Conservation (phyloP, 2,113 vertebrate species). For the Bos indicus region DNA sequence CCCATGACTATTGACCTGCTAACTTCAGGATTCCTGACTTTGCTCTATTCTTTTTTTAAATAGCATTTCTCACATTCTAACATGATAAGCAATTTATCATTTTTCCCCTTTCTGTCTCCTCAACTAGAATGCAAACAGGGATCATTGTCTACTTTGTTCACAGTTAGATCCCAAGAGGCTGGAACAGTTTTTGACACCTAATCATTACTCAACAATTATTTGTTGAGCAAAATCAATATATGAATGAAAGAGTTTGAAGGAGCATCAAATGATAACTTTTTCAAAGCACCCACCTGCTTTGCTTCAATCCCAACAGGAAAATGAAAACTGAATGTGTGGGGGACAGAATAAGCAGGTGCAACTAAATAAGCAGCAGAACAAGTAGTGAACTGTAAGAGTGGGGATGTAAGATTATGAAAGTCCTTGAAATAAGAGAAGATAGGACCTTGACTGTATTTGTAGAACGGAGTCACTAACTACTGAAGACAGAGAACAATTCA, state of each 20-base stretch:
- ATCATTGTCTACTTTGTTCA: neutral
- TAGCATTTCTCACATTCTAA: neutral
- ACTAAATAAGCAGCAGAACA: neutral
- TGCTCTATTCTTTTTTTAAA: neutral
- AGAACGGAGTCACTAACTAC: neutral
- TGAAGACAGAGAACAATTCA: neutral
- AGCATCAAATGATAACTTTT: neutral
- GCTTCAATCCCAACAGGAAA: neutral
- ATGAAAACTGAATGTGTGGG: neutral
- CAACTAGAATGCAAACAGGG: neutral
- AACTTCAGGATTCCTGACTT: neutral
- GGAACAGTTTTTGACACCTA: neutral
- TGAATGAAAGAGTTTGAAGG: neutral
- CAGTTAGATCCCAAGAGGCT: neutral
- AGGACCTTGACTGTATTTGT: neutral
- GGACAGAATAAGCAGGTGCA: neutral
- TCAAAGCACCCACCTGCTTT: neutral
- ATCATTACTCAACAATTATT: neutral
- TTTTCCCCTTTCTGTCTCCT: neutral
- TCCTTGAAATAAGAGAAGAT: neutral
- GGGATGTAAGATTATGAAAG: neutral
- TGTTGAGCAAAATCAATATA: neutral
- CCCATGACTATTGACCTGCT: neutral
- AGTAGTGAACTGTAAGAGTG: neutral
- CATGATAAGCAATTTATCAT: neutral